Base-by-base conservation (phyloP, 2,888 invertebrate genomes). In the Callinectes sapidus region DNA sequence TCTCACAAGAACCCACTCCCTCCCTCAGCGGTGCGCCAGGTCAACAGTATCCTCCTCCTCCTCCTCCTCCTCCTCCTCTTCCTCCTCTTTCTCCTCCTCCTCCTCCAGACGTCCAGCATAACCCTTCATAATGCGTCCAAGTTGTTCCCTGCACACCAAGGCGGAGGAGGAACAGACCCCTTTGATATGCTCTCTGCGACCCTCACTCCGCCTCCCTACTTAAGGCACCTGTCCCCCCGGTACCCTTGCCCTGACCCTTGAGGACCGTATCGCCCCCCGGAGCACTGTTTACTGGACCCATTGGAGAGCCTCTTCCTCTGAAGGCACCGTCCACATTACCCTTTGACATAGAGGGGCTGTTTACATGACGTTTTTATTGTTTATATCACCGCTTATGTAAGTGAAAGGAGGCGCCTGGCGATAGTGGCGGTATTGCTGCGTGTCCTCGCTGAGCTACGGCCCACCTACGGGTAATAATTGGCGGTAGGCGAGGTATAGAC, bases 301-400 rank as follows among this genome's bases (percentile, higher is more conserved):
- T 35, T 81, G 71, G 71, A 71, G n/a, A 28, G n/a, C 71, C 71
- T n/a, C 71, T 3, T 71, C n/a, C 81, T 32, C 81, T 81, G 35
- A 81, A 81, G 81, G 81, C 81, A 71, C 61, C 28, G 28, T 16
- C 35, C 35, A 81, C 81, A 16, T 81, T 81, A 35, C 81, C 81
- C 81, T 35, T 32, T 81, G 81, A 81, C 81, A n/a, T 81, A 81
- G 81, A 81, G 32, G 8, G 32, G 81, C 81, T 81, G 81, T 81
- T 81, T 81, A 81, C 81, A 81, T 16, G 81, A 81, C 81, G 81
- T 81, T 71, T 71, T 71, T 71, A 81, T 81, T 35, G 32, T 81
- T 81, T 81, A 81, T 81, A 81, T 81, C 81, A 81, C 32, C 81
- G 81, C 32, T 81, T 81, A 81, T 81, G 81, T 81, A 81, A 81